These are phyloP conservation scores for Patella ulyssiponensis DNA, from an alignment of 2,888 invertebrate species.

Conservation along the genomic window DNA sequence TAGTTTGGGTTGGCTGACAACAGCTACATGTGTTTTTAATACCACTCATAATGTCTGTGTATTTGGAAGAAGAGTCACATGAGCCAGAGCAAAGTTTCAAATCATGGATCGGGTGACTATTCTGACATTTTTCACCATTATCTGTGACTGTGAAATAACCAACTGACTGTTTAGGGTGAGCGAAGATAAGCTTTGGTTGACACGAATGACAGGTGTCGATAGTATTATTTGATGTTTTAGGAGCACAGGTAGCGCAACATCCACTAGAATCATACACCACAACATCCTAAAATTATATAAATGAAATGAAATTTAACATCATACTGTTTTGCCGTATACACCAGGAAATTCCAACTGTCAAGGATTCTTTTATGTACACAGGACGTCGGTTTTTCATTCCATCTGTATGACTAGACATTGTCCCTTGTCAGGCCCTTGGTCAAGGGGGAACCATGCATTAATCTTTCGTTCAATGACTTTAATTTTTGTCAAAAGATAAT, in stretches of 20 bases:
- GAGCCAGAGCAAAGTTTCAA: conserved; percentile 58
- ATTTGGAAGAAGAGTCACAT: conserved; percentile 53
- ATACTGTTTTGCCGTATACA: too few species aligned
- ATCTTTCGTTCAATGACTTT: too few species aligned
- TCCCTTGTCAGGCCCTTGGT: too few species aligned
- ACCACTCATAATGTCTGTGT: conserved; percentile 48
- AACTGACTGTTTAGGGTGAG: conserved; percentile 45
- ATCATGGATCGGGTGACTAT: conserved; percentile 49
- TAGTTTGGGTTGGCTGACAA: conserved; percentile 50
- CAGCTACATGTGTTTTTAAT: conserved; percentile 54
- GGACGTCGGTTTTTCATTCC: too few species aligned
- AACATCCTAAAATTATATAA: conserved; percentile 12
- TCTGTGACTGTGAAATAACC: conserved; percentile 54
- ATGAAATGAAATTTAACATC: neutral
- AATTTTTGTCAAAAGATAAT: too few species aligned
- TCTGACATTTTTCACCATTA: conserved; percentile 48
- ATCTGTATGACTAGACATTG: too few species aligned
- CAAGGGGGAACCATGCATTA: too few species aligned
- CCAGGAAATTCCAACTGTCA: too few species aligned
- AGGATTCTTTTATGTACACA: too few species aligned
- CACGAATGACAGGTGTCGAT: conserved; percentile 47
- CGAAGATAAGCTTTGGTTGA: conserved; percentile 51
- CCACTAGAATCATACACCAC: conserved; percentile 7
- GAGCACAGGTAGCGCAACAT: conserved; percentile 11
- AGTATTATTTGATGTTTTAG: conserved; percentile 18